Evolutionary conservation across 2,888 invertebrate genomes (phyloP), one percentile per base, ranked within the genome.

Genomic region (Meta bourneti): DNA sequence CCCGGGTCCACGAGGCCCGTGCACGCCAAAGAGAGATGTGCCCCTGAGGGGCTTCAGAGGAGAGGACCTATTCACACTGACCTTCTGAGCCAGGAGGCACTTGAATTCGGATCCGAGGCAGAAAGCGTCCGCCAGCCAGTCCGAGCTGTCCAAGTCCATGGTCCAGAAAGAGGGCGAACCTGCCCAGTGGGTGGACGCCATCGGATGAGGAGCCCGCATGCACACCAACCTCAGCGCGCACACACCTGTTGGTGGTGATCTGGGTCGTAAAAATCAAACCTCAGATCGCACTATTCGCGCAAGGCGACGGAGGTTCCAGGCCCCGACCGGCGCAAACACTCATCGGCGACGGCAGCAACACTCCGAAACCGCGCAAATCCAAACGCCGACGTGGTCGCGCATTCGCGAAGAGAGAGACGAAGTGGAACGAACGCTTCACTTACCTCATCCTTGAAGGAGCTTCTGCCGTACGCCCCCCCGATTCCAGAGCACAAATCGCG

Each of bases 151-250:
- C 61, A 72, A 81, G 61, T 91, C 91, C 61, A 81, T 19, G 16
- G 91, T 91, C 91, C 91, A 91, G 78, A 91, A 91, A 1, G 90
- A 90, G 13, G 80, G 54, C 5, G 91, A 82, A 5, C 79, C 91
- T 83, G 87, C 4, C 75, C 34, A 34, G 34, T 34, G 34, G 34
- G 34, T 34, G 34, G 34, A 34, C 34, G 34, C 34, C 34, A 34
- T 34, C 34, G 34, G 34, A 34, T 2, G 34, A 34, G 34, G 34
- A 34, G 34, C 4, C 34, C 34, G 34, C 1, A 34, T 34, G 34
- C 34, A 34, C 49, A 71, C 13, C 51, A 7, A 34, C 61, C 19
- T 61, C 69, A 13, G 34, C 4, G 34, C 4, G 34, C 34, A 34
- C 34, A 34, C 5, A 7, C n/a, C 34, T 4, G 34, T 34, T 34